A percentile compares a stretch with the other conserved stretches of the same genome.
Evolutionary conservation across 92 coral and sea anemone genomes (phyloP).

Genomic region (Muricea muricata): DNA sequence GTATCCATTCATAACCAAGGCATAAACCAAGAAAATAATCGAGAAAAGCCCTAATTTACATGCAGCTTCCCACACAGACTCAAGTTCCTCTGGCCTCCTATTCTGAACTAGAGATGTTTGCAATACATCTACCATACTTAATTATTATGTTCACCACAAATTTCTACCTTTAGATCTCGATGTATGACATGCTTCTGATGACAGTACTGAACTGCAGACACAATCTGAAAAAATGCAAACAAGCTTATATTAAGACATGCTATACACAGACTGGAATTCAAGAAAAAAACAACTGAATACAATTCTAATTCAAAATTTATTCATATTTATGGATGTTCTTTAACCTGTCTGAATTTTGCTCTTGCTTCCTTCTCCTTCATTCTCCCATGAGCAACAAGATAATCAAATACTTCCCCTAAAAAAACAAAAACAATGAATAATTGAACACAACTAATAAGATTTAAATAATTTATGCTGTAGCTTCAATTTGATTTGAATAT

Average conservation of each 20-base stretch:
- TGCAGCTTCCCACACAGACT: no score
- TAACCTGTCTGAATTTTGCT: conserved; percentile 95
- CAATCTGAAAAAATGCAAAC: conserved; percentile 74
- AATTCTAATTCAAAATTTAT: not conserved
- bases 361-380: conserved; percentile 99
- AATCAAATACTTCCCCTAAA: conserved; percentile 96
- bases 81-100: no score
- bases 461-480: not conserved
- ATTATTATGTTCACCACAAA: not conserved
- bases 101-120: no score
- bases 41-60: no score
- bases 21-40: no score
- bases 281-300: not conserved
- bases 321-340: not conserved
- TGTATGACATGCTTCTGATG: conserved; percentile 98
- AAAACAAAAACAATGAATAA: not conserved
- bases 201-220: conserved; percentile 96
- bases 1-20: no score
- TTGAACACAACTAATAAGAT: not conserved
- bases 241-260: not conserved
- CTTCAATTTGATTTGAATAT: conserved; percentile 24
- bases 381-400: conserved; percentile 99
- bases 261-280: not conserved
- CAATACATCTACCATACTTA: no score
- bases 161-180: conserved; percentile 87